Evolutionary conservation across 2,113 vertebrate species (phyloP), one percentile per base, ranked within the genome.

Genomic region (Jacana jacana): DNA sequence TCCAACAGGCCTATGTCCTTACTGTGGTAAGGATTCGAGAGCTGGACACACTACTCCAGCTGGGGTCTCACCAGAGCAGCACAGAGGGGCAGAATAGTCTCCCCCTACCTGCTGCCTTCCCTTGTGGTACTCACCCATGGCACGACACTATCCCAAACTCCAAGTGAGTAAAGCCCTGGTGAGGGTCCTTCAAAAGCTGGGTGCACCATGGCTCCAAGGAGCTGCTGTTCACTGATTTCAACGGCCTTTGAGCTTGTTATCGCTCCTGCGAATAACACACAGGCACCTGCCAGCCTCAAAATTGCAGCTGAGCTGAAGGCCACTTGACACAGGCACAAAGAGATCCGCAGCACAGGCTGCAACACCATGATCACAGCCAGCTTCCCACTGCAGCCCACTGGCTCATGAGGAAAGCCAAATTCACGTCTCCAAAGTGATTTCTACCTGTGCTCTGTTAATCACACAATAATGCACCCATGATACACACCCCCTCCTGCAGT

Each of bases 361-460:
- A 63, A 37, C 1, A 1, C 4, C 1, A 0, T 1, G 2, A 30
- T 25, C 10, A 1, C 30, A 46, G 58, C 40, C 4, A 2, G 1
- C 48, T 68, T 37, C 37, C 27, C 30, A n/a, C 4, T 0, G 1
- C 39, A n/a, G 39, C 33, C 1, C 0, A 1, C 4, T 1, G 3
- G 51, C 57, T 66, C 60, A 35, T 33, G 71, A 57, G 46, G n/a
- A 49, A 76, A 70, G 44, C 52, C 68, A 49, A 35, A 82, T 19
- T 39, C 66, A 49, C 2, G 2, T 28, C 54, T 73, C 49, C 49
- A 31, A 19, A 0, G 2, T 18, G 2, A 68, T 87, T 82, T 10
- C n/a, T 82, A 44, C 19, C 75, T 39, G 40, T 23, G 54, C 46
- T 73, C 68, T 17, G 9, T 52, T 30, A 77, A 57, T 28, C 37